Evolutionary conservation across 2,797 vertebrate genomes (phyloP).

Genomic region (Macropus fuliginosus): DNA sequence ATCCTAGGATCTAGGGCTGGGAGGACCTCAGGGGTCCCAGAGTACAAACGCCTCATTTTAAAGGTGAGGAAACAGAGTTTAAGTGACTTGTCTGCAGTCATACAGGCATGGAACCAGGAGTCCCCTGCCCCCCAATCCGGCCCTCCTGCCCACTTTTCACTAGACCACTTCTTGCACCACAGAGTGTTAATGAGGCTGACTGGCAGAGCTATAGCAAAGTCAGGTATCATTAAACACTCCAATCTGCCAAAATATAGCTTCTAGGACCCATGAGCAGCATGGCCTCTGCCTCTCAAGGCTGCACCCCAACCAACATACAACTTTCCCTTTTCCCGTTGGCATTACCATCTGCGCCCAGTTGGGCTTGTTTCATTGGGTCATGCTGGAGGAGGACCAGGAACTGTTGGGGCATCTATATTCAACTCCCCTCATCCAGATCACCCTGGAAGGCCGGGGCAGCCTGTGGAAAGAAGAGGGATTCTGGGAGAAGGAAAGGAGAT

Average conservation of each 20-base stretch:
- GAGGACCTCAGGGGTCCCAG: background rate
- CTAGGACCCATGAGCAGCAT: background rate
- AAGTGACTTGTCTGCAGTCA: background rate
- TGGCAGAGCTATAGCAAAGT: background rate
- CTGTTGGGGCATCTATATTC: background rate
- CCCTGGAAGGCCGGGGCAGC: background rate
- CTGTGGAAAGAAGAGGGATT: background rate
- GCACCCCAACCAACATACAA: background rate
- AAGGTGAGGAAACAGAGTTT: background rate
- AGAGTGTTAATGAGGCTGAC: background rate
- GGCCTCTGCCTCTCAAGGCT: background rate
- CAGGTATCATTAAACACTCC: background rate
- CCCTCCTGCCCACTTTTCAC: background rate
- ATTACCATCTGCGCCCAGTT: background rate
- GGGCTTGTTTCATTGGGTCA: background rate
- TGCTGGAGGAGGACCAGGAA: background rate
- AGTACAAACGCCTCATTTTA: background rate
- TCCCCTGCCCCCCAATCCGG: background rate
- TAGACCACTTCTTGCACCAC: background rate
- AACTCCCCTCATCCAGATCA: background rate
- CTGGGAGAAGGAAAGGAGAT: background rate
- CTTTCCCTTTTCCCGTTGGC: background rate
- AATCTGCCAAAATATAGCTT: background rate
- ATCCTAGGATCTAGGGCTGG: background rate
- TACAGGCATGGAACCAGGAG: background rate